Evolutionary conservation across 2,113 vertebrate species (phyloP), one percentile per base, ranked within the genome.

Genomic region (Halcyon malimbica): DNA sequence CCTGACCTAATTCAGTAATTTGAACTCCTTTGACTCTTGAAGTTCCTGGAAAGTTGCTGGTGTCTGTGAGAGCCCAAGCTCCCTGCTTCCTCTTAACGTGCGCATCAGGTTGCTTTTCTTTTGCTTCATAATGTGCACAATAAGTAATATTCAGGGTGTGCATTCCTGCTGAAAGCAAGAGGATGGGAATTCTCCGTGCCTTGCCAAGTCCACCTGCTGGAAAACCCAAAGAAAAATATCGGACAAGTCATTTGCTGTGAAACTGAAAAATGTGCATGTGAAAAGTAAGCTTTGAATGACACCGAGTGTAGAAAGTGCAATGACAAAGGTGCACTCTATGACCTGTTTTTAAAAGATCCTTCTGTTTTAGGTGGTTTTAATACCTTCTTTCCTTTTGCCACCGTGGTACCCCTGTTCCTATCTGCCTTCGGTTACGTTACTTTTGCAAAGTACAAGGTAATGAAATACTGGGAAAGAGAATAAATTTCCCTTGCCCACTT

Each of bases 11-110:
- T 80, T 93, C 46, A 57, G 63, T 77, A 4, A 42, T 77, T 65
- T 90, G 71, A 70, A 56, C 25, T 93, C 37, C 41, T 94, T 65
- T 67, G 85, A 31, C 35, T 90, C 63, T 28, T 71, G 57, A 83
- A 76, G 75, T 90, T 96, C 90, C 90, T 95, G 96, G 83, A 83
- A 93, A 93, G 90, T 59, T 70, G 19, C 35, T 2, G 24, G 21
- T 86, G 56, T 68, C 60, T 87, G 17, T 29, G 71, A 63, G 67
- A 86, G 75, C 63, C 10, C 39, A 23, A 19, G n/a, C 35, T 88
- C 79, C 50, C 12, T 3, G 4, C 68, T 90, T 95, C 67, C 60
- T 90, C 68, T 76, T 60, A 4, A 10, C 9, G 39, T 44, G 44
- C 37, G 8, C 37, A 23, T 50, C 2, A 0, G 16, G 13, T 60